Percentiles rank a stretch among this genome's conserved stretches.
phyloP scores from a whole-genome alignment of 2,113 vertebrate species.

The Syngnathus scovelli region DNA sequence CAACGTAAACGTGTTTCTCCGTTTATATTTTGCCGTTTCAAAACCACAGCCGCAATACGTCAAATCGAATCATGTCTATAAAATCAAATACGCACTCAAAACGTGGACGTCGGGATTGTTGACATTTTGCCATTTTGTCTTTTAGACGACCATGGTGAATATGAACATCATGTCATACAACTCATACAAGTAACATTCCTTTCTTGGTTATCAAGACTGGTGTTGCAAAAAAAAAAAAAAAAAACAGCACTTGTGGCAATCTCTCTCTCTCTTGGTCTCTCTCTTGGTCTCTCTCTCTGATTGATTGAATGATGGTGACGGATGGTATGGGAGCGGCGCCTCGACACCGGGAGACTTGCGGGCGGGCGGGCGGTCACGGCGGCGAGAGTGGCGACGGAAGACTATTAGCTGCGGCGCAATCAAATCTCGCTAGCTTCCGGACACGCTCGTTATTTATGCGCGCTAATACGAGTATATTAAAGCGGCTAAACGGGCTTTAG shows the following conservation, averaged over 20 bases:
- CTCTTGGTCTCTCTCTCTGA: constrained; percentile 60
- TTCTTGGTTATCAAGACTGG: too few species aligned
- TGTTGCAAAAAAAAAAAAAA: too few species aligned
- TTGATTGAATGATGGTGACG: constrained; percentile 92
- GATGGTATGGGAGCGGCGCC: constrained; percentile 75
- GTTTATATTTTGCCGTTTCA: neutral
- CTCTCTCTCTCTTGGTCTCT: constrained; percentile 14
- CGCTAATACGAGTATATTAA: constrained; percentile 99
- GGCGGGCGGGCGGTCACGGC: constrained; percentile 80
- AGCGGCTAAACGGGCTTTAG: constrained; percentile 95
- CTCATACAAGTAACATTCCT: too few species aligned
- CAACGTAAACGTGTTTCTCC: constrained; percentile 4
- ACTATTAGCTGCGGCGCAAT: constrained; percentile 91
- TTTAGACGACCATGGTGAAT: too few species aligned
- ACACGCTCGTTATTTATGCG: constrained; percentile 95
- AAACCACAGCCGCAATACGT: neutral
- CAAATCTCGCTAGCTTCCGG: constrained; percentile 95
- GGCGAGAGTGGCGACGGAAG: constrained; percentile 80
- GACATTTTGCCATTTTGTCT: too few species aligned
- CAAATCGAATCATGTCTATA: too few species aligned
- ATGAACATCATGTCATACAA: too few species aligned
- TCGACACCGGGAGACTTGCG: constrained; percentile 87
- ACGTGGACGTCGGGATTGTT: too few species aligned
- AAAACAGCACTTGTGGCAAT: constrained; percentile 32
- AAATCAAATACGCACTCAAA: too few species aligned